These are phyloP conservation scores for Eremobia ochroleuca DNA, from an alignment of 2,888 invertebrate species.

Conservation along the genomic window DNA sequence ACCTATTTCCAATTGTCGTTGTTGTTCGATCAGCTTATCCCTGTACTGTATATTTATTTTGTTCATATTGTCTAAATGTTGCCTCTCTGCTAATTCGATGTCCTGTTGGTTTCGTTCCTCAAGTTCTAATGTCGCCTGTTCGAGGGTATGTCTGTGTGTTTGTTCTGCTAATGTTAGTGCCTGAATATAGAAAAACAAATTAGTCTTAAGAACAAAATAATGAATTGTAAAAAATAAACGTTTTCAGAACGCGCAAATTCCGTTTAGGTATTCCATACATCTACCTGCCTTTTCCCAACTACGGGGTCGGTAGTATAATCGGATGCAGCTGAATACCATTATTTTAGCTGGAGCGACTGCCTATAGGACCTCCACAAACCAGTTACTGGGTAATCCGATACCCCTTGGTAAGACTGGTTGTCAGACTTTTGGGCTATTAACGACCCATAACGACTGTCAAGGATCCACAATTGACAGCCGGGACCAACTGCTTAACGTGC, in stretches of 20 bases:
- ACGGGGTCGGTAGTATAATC: no score
- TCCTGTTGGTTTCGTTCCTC: conserved; percentile 77
- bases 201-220: background rate
- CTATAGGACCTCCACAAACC: no score
- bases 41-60: conserved; percentile 85
- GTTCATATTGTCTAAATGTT: conserved; percentile 84
- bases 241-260: background rate
- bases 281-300: no score
- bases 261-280: background rate
- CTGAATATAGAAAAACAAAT: conserved; percentile 64
- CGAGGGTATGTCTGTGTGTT: conserved; percentile 74
- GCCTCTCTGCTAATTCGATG: conserved; percentile 76
- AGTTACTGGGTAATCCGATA: no score
- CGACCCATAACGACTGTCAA: no score
- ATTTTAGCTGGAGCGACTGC: no score
- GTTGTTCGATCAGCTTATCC: conserved; percentile 84
- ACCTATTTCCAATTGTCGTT: conserved; percentile 87
- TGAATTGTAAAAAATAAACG: background rate
- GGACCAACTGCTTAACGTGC: no score
- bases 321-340: no score
- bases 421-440: no score
- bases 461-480: no score
- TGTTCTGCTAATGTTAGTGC: conserved; percentile 77
- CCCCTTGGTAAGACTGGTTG: no score
- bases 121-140: conserved; percentile 74